Evolutionary conservation across 2,888 invertebrate genomes (phyloP), one percentile per base, ranked within the genome.

Genomic region (Cataglyphis albicans): DNA sequence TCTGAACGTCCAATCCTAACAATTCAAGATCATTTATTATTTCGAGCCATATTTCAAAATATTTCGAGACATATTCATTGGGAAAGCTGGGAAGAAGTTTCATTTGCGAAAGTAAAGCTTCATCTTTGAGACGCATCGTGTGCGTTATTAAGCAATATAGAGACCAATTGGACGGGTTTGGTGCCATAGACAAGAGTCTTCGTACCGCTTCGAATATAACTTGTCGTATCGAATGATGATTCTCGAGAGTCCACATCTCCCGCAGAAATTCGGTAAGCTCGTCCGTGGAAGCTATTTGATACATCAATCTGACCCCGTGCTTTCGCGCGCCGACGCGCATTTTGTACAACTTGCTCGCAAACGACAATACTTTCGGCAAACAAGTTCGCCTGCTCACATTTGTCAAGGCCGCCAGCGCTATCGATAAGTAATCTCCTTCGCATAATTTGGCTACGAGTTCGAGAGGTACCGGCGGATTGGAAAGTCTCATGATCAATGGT

Each of bases 391-490:
- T 90, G 35, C 90, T 85, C 0, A 91, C 59, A 15, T 86, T 91
- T 0, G 52, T 84, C 1, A 93, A 15, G 0, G 86, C 78, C 0
- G 64, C 6, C 6, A 92, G 21, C 1, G 84, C 87, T 4, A 86
- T 21, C 9, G 85, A 81, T 2, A 93, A 59, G 48, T 88, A 92
- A 68, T 94, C 93, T 0, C 89, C 91, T 1, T 86, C 73, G 74
- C 91, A 91, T 12, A 91, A 86, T 35, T 7, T 82, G 3, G 18
- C 75, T 1, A 92, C 9, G 0, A 91, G 3, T 0, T 89, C 80
- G 15, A 92, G 68, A 0, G 93, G 67, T 0, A 94, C 85, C 0
- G 94, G 94, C 3, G 94, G 94, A 84, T 92, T 92, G 0, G 88
- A 84, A 7, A 85, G 15, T n/a, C 81, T 90, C 12, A 93, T 80